Conservation (phyloP, 2,888 invertebrate genomes). For the Rhimphoctona megacephalus region DNA sequence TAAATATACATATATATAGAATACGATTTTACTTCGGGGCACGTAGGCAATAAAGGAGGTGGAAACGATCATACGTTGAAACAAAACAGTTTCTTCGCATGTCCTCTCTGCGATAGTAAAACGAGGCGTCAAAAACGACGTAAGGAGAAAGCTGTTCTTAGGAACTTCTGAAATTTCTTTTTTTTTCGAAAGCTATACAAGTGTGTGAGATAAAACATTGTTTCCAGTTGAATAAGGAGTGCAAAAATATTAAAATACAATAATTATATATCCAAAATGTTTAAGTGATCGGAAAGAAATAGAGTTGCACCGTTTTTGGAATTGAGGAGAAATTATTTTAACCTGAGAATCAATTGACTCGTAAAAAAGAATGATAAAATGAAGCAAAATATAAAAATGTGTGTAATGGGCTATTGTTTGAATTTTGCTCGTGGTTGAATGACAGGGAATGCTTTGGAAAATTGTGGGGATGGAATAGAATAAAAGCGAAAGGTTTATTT, state of each 20-base stretch:
- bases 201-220: not conserved
- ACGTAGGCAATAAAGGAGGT: constrained; percentile 64
- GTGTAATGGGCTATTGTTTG: not conserved
- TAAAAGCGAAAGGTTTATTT: constrained; percentile 48
- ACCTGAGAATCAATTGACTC: no score
- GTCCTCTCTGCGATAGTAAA: constrained; percentile 36
- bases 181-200: constrained; percentile 6
- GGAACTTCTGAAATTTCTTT: constrained; percentile 51
- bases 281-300: no score
- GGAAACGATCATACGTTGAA: constrained; percentile 35
- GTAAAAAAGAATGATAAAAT: not conserved
- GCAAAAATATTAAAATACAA: no score
- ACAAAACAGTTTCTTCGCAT: constrained; percentile 47
- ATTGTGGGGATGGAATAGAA: constrained; percentile 17
- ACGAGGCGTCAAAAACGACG: constrained; percentile 54
- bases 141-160: constrained; percentile 53
- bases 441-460: constrained; percentile 29
- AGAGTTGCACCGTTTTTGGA: not conserved
- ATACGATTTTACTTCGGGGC: constrained; percentile 62
- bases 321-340: not conserved
- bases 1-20: constrained; percentile 9
- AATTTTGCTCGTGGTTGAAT: not conserved
- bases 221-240: not conserved
- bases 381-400: not conserved
- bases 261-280: not conserved